Evolutionary conservation across 2,113 vertebrate species (phyloP).

Genomic region (Climacteris rufus): DNA sequence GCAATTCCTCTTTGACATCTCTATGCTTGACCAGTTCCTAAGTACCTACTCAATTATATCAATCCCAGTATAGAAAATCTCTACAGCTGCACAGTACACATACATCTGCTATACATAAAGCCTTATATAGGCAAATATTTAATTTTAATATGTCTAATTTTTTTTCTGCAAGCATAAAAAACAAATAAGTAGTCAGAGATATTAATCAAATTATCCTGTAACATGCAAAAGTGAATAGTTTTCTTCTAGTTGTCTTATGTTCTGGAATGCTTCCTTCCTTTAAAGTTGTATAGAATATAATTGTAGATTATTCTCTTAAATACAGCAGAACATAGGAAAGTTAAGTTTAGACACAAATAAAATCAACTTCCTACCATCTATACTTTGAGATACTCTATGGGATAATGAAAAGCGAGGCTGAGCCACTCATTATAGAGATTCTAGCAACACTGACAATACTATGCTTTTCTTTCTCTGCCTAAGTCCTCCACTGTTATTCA

Average conservation of each 20-base stretch:
- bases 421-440: background rate
- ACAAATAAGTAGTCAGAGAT: background rate
- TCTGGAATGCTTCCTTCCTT: background rate
- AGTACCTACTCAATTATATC: background rate
- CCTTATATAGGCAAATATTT: background rate
- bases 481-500: background rate
- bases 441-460: background rate
- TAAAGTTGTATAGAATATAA: background rate
- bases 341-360: background rate
- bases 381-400: background rate
- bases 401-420: background rate
- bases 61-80: background rate
- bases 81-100: fast-evolving
- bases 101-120: background rate
- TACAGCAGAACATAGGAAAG: background rate
- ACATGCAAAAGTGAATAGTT: background rate
- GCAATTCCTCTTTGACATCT: background rate
- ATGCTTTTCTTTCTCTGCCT: background rate
- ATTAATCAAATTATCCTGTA: background rate
- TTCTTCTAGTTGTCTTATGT: background rate
- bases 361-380: background rate
- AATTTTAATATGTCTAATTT: background rate
- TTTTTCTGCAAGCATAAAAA: background rate
- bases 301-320: background rate
- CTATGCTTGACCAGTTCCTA: fast-evolving